Base-by-base conservation (phyloP, 2,888 invertebrate species). In the Scaptomyza tumidula region DNA sequence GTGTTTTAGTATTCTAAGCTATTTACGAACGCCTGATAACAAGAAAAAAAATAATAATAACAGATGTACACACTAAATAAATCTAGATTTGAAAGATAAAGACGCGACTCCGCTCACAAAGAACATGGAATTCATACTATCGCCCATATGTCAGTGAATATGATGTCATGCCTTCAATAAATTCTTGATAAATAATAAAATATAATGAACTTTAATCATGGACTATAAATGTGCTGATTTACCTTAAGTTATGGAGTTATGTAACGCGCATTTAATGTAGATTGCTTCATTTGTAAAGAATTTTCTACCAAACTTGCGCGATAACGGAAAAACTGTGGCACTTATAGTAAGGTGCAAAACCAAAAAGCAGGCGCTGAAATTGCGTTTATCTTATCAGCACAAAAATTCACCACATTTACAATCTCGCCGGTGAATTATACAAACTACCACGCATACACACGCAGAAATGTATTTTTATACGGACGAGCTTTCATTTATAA, bases 241-340 rank as follows among this genome's bases (percentile, higher is more conserved):
- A 45, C 52, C 55, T 60, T 53, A 63, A 65, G 48, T 53, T 56
- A 19, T 27, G 13, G 37, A 35, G 50, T 83, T 88, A 86, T 86
- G 78, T 86, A 82, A 82, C 65, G 35, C n/a, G 43, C 57, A 62
- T 67, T 59, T 59, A 77, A 75, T 62, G 75, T 70, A 57, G 66
- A 88, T 86, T 80, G 77, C 78, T 80, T 89, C 80, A 88, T 71
- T 59, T 48, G 60, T 61, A 43, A 86, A 78, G 74, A 88, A 89
- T 88, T 82, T 76, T 46, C 71, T 60, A 56, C 67, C 39, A 9
- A 56, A 59, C 59, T 52, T 54, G 65, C 75, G 79, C 78, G 81
- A 78, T 79, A 83, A 53, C 56, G 52, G 71, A 49, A 66, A 76
- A 76, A 63, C 58, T 56, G 49, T 65, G 62, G 67, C 62, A 74